These are phyloP conservation scores for Myopa tessellatipennis DNA, from an alignment of 2,888 invertebrate species.

Conservation along the genomic window DNA sequence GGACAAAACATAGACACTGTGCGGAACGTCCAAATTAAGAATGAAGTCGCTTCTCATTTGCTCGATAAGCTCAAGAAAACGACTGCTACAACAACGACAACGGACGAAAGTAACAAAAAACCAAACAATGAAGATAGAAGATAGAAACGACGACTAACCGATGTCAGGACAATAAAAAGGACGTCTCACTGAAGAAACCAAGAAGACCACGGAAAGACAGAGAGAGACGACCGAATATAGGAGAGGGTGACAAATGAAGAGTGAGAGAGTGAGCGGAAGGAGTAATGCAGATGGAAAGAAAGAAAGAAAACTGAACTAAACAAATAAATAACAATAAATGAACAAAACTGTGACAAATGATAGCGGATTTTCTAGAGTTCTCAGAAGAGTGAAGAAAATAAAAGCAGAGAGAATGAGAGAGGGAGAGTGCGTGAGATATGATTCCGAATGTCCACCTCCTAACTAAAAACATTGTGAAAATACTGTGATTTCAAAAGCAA, in stretches of 20 bases:
- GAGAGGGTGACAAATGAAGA: background rate
- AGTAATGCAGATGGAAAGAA: background rate
- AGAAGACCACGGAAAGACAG: background rate
- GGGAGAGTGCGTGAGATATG: too few relatives aligned
- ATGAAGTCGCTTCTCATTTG: slow-evolving; percentile 34
- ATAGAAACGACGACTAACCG: background rate
- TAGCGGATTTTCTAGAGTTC: background rate
- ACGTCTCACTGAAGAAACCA: background rate
- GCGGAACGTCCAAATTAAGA: slow-evolving; percentile 30
- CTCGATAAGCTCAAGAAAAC: slow-evolving; percentile 17
- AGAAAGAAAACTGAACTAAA: background rate
- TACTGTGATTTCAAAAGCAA: too few relatives aligned
- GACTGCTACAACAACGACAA: background rate
- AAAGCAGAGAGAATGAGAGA: too few relatives aligned
- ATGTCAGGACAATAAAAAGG: background rate
- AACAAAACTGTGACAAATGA: slow-evolving; percentile 20
- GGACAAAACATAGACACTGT: slow-evolving; percentile 43
- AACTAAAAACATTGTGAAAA: too few relatives aligned
- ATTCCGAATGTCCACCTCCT: too few relatives aligned
- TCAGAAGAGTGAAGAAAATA: background rate
- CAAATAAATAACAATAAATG: background rate
- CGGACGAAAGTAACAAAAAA: background rate
- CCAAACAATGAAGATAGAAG: background rate
- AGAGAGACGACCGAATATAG: background rate
- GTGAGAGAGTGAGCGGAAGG: background rate